Base-by-base conservation (phyloP, 2,797 vertebrate genomes). In the Galaxias olidus region DNA sequence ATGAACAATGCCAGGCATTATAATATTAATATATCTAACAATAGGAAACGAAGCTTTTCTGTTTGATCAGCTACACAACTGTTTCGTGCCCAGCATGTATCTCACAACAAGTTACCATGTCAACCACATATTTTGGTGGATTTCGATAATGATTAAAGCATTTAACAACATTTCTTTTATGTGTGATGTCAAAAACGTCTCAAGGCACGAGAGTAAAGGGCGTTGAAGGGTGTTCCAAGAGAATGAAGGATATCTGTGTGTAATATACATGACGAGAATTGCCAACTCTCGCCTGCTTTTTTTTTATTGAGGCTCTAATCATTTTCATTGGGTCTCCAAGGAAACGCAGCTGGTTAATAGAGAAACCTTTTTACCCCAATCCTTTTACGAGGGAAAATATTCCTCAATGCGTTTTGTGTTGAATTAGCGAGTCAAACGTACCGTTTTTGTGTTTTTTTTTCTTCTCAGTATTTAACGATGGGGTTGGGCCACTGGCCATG, bases 311-410 rank as follows among this genome's bases (percentile, higher is more conserved):
- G 18, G 6, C 68, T 65, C 46, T 69, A 61, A 73, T 70, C 51
- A 14, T 51, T 59, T 62, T 66, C 63, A 53, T 18, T 13, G 52
- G 53, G 46, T 51, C 59, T 61, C 30, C 17, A 14, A 18, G 55
- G 50, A 57, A 66, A 0, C 14, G 66, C 66, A 56, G 69, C 57
- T 43, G 18, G 61, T 67, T 74, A 65, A 78, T 30, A 65, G 46
- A 64, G 53, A 60, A 30, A 63, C 59, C 20, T 75, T 78, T 75
- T 78, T 63, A 63, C 62, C 63, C 30, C 77, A 55, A 44, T 18
- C 40, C 45, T 72, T 84, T 87, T 83, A 83, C 8, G 72, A 84
- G 75, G 73, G 73, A 59, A 82, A 84, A 74, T 68, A 70, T 74
- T 71, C 53, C 72, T 81, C 72, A 66, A 57, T 61, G 63, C 54